Percentiles rank a stretch among this genome's conserved stretches.
Conservation (phyloP, 92 coral and sea anemone species). For the Micromussa lordhowensis region DNA sequence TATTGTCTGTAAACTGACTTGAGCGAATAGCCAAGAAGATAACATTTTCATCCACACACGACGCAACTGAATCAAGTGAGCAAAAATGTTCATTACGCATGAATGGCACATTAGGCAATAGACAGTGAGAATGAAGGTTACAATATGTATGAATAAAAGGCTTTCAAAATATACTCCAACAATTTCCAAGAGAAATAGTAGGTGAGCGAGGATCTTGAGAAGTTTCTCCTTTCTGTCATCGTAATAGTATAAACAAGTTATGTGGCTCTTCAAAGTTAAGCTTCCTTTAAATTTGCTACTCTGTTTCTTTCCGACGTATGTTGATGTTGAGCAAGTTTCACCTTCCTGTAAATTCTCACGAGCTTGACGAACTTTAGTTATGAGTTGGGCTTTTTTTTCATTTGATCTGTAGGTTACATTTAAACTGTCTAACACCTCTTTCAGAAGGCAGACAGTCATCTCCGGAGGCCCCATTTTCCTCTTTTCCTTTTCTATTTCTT, state of each 20-base stretch:
- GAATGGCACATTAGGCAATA: no score
- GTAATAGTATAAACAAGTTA: not conserved
- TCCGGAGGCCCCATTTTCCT: no score
- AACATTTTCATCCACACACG: no score
- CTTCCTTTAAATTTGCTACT: not conserved
- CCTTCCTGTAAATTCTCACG: not conserved
- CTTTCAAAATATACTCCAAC: not conserved
- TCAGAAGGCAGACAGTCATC: no score
- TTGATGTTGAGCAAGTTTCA: not conserved
- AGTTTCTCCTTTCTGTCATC: not conserved
- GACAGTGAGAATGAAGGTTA: not conserved
- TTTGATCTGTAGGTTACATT: no score
- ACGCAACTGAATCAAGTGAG: no score
- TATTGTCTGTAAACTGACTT: slow-evolving; percentile 1
- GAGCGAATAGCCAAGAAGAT: not conserved
- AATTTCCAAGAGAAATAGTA: not conserved
- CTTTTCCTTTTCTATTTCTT: no score
- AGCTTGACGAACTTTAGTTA: not conserved
- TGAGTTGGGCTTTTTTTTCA: no score
- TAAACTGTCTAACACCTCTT: no score
- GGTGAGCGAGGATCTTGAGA: not conserved
- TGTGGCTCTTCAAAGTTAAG: not conserved
- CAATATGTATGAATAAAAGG: not conserved
- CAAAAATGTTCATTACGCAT: no score
- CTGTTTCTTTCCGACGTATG: not conserved